Evolutionary conservation across 2,888 invertebrate genomes (phyloP).

Genomic region (Ischnus inquisitorius): DNA sequence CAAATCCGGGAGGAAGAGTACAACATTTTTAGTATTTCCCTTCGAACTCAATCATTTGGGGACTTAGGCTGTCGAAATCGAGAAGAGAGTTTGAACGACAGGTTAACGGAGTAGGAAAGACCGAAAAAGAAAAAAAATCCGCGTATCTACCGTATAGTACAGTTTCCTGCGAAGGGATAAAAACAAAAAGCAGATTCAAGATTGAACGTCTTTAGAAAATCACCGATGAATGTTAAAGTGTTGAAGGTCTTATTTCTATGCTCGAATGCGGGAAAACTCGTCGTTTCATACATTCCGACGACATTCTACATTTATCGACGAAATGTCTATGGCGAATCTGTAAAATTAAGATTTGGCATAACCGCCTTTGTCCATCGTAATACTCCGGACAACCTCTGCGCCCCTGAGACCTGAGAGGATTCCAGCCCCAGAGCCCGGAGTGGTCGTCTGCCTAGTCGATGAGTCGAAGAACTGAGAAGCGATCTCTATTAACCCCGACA

Average conservation of each 20-base stretch:
- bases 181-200: too few relatives aligned
- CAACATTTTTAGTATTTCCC: neutral
- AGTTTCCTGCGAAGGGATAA: too few relatives aligned
- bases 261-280: too few relatives aligned
- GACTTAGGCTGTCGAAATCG: neutral
- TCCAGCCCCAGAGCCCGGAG: neutral
- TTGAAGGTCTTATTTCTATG: too few relatives aligned
- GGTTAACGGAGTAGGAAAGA: too few relatives aligned
- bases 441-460: neutral
- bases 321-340: neutral
- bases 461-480: slow-evolving; percentile 75
- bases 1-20: neutral
- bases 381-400: neutral
- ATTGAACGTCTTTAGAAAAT: too few relatives aligned
- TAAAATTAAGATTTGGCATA: neutral
- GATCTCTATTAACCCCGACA: slow-evolving; percentile 82
- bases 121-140: too few relatives aligned
- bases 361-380: neutral
- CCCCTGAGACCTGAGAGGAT: neutral
- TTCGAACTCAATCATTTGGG: neutral
- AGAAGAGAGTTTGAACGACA: neutral
- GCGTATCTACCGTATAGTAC: too few relatives aligned
- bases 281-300: too few relatives aligned
- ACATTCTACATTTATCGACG: neutral
- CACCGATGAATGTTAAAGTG: too few relatives aligned